Conservation (phyloP, 2,888 invertebrate genomes). For the Gandaritis pyraliata region DNA sequence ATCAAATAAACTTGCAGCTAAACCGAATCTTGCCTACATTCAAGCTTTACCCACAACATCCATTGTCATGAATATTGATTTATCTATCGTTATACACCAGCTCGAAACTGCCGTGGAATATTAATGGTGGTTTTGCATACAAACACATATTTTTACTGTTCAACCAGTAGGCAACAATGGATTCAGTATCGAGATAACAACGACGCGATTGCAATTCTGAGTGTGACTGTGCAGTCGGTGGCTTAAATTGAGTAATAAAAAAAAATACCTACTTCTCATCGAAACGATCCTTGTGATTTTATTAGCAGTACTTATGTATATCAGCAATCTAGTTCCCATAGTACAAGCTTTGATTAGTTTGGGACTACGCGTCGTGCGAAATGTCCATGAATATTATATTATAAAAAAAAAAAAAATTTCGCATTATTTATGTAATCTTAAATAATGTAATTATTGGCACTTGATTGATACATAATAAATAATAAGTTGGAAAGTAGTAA, state of each 20-base stretch:
- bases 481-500: too few species aligned
- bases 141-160: constrained; percentile 69
- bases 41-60: constrained; percentile 25
- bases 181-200: constrained; percentile 25
- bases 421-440: too few species aligned
- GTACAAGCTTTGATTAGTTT: too few species aligned
- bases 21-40: constrained; percentile 7
- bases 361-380: too few species aligned
- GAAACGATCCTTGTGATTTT: too few species aligned
- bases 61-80: constrained; percentile 70
- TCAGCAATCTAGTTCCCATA: too few species aligned
- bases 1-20: not conserved
- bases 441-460: too few species aligned
- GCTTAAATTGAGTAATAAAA: not conserved
- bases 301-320: too few species aligned
- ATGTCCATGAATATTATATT: too few species aligned
- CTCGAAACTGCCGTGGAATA: constrained; percentile 58
- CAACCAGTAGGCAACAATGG: constrained; percentile 32
- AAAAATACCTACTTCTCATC: too few species aligned
- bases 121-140: constrained; percentile 75
- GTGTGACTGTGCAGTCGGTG: constrained; percentile 2
- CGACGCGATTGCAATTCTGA: constrained; percentile 24
- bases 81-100: constrained; percentile 48
- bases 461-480: too few species aligned
- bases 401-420: too few species aligned